A percentile compares a stretch with the other conserved stretches of the same genome.
These are phyloP conservation scores for Drosophila colorata DNA, from an alignment of 2,888 invertebrate genomes.

Conservation along the genomic window DNA sequence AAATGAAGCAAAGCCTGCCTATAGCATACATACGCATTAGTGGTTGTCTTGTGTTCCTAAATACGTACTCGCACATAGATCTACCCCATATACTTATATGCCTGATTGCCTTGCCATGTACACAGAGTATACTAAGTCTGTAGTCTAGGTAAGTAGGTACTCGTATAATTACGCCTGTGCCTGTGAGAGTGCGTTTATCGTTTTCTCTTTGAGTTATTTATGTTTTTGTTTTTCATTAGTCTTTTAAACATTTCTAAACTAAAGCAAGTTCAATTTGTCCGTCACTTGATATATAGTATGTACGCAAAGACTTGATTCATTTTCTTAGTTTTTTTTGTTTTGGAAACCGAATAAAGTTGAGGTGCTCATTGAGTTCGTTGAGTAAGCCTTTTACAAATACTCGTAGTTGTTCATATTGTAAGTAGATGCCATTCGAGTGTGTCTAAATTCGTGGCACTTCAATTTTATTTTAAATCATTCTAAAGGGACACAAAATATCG, in stretches of 20 bases:
- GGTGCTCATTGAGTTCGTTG: slow-evolving; percentile 63
- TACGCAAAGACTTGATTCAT: slow-evolving; percentile 28
- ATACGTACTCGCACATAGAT: background rate
- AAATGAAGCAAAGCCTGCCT: slow-evolving; percentile 39
- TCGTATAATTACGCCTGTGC: slow-evolving; percentile 14
- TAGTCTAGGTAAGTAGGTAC: slow-evolving; percentile 16
- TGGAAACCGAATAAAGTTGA: slow-evolving; percentile 74
- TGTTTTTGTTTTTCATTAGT: slow-evolving; percentile 27
- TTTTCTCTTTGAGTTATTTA: too few relatives aligned
- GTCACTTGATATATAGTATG: slow-evolving; percentile 34
- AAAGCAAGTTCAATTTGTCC: slow-evolving; percentile 40
- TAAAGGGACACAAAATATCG: slow-evolving; percentile 34
- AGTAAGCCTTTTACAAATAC: slow-evolving; percentile 57
- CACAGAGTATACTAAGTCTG: slow-evolving; percentile 5
- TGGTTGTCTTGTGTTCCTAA: background rate
- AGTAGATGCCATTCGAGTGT: slow-evolving; percentile 16
- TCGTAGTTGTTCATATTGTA: slow-evolving; percentile 20
- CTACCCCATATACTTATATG: background rate
- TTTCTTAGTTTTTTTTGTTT: slow-evolving; percentile 26
- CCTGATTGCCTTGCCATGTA: slow-evolving; percentile 5
- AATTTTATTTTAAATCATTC: slow-evolving; percentile 27
- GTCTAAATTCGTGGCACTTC: slow-evolving; percentile 31
- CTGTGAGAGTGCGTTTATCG: background rate
- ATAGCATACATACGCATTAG: slow-evolving; percentile 13
- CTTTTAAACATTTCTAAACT: slow-evolving; percentile 43